These are phyloP conservation scores for Dysidea cf. avara DNA, from an alignment of 37 sponge, comb jelly and placozoan genomes.

Conservation along the genomic window DNA sequence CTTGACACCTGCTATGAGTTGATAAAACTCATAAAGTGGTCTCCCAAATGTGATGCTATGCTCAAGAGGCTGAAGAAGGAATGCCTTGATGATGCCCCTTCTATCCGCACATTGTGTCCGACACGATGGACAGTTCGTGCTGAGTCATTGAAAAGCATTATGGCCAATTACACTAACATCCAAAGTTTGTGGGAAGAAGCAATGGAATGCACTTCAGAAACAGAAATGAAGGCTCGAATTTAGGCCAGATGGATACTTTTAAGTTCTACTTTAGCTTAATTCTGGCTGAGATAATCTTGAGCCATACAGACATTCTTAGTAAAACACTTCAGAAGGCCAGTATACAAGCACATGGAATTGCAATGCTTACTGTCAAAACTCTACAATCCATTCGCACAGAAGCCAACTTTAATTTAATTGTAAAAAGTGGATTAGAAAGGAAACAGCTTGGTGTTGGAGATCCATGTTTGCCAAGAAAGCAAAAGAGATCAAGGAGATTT, in stretches of 20 bases:
- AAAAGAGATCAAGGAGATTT: constrained; percentile 46
- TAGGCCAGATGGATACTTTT: constrained; percentile 63
- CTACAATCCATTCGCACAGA: constrained; percentile 54
- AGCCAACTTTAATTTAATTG: constrained; percentile 58
- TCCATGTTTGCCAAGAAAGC: constrained; percentile 50
- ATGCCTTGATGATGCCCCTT: constrained; percentile 50
- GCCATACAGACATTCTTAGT: constrained; percentile 76
- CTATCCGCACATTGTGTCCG: constrained; percentile 61
- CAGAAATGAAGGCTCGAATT: constrained; percentile 75
- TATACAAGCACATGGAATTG: constrained; percentile 71
- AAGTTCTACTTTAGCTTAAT: constrained; percentile 48
- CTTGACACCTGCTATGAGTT: constrained; percentile 63
- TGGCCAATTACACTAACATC: constrained; percentile 54
- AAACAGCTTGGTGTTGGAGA: constrained; percentile 49
- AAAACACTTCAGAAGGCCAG: constrained; percentile 66
- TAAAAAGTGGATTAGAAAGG: constrained; percentile 45
- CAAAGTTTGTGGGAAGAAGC: constrained; percentile 52
- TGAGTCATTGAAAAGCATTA: constrained; percentile 57
- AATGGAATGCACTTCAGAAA: constrained; percentile 50
- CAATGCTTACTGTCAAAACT: constrained; percentile 69
- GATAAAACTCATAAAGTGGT: constrained; percentile 64
- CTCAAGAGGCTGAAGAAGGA: constrained; percentile 57
- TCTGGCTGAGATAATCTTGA: constrained; percentile 58
- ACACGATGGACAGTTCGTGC: constrained; percentile 79
- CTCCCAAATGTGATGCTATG: constrained; percentile 67